Evolutionary conservation across 2,113 vertebrate genomes (phyloP).

Genomic region (Fregetta grallaria): DNA sequence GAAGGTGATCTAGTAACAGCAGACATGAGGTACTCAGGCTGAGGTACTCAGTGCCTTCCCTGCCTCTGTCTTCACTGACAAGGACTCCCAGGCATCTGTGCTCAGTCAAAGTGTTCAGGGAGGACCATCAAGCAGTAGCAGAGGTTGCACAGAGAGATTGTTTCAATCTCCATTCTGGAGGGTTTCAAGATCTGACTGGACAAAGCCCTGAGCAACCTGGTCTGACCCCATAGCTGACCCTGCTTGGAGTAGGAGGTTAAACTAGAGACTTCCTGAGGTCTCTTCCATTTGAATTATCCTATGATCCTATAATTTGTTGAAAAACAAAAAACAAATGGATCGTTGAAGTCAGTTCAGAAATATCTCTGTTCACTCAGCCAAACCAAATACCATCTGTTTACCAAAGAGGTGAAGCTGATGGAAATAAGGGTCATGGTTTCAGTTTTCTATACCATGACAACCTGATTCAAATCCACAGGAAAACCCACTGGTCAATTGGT

Average conservation of each 20-base stretch:
- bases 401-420: neutral
- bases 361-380: neutral
- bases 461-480: neutral
- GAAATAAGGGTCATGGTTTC: neutral
- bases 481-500: neutral
- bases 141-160: neutral
- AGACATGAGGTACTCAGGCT: neutral
- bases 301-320: neutral
- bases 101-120: neutral
- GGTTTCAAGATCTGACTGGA: neutral
- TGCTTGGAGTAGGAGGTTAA: neutral
- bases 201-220: neutral
- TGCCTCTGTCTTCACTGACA: neutral
- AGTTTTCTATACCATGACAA: neutral
- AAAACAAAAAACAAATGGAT: neutral
- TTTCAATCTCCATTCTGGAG: neutral
- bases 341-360: neutral
- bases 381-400: neutral
- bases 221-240: neutral
- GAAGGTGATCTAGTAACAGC: neutral
- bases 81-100: neutral
- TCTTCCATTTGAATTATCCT: neutral
- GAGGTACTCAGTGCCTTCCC: neutral
- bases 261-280: neutral
- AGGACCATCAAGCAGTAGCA: neutral